These are phyloP conservation scores for Hypomecis atomaria DNA, from an alignment of 2,888 invertebrate species.

Conservation along the genomic window DNA sequence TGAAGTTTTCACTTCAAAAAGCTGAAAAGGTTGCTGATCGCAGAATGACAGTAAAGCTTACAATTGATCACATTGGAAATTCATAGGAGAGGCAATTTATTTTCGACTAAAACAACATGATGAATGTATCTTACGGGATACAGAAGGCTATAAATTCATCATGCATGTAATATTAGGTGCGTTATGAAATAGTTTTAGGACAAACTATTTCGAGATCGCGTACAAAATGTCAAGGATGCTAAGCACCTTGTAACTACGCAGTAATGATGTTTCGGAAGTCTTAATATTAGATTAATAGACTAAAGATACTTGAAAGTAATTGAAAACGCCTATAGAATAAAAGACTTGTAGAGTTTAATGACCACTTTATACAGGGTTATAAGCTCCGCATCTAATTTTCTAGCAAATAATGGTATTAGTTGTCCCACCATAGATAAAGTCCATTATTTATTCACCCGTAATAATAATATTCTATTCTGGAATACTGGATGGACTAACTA, in stretches of 20 bases:
- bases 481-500: no score
- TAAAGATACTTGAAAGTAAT: background rate
- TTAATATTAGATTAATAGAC: slow-evolving; percentile 28
- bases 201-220: slow-evolving; percentile 22
- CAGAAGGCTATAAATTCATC: background rate
- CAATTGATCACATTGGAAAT: no score
- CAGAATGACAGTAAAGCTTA: no score
- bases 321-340: background rate
- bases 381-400: background rate
- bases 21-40: no score
- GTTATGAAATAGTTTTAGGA: slow-evolving; percentile 24
- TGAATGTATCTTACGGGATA: no score
- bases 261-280: slow-evolving; percentile 27
- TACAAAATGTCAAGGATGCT: slow-evolving; percentile 29
- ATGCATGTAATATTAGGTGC: background rate
- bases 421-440: no score
- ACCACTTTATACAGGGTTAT: background rate
- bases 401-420: no score
- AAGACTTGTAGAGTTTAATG: background rate
- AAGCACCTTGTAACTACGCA: slow-evolving; percentile 21
- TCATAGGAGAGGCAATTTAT: no score
- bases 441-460: no score
- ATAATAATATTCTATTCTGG: no score
- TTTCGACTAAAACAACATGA: no score
- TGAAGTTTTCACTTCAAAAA: no score